Base-by-base conservation (phyloP, 2,888 invertebrate species). In the Drosophila dives region DNA sequence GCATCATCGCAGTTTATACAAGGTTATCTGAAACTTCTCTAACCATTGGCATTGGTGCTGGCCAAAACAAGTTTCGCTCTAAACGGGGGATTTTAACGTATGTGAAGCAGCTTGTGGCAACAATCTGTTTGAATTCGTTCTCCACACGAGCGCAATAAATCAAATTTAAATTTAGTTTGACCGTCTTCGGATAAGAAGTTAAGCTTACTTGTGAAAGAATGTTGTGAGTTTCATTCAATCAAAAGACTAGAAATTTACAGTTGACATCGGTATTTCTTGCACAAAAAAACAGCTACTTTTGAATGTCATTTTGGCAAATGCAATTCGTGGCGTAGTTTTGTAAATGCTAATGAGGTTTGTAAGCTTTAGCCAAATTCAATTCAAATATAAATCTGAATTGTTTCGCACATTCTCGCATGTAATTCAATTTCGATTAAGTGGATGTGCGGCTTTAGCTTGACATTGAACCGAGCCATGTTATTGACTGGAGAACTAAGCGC, bases 391-490 rank as follows among this genome's bases (percentile, higher is more conserved):
- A 33, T 59, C 6, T 36, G 7, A n/a, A 36, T 54, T 11, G 29
- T 26, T 36, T 58, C n/a, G 34, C 38, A 20, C 12, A 11, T 40
- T 36, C 58, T 26, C 72, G 74, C 59, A 58, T 70, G 63, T 42
- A 63, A 64, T 51, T 56, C 55, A 26, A 62, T 55, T 72, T 51
- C 59, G 33, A 71, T 61, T 62, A 62, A 64, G 58, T 73, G 62
- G 62, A 66, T 62, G 34, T 53, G 50, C 29, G 60, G 60, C 53
- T 71, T 69, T 48, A 65, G 71, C 73, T 76, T 85, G 87, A 64
- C 86, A 86, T 86, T 86, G 86, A 88, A 78, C 75, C 66, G 45
- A 50, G 72, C 63, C 75, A 72, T 79, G 80, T 67, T 87, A 78
- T 83, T 79, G 80, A 80, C 77, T 75, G 60, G 55, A 67, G 75